Evolutionary conservation across 2,113 vertebrate genomes (phyloP), one percentile per base, ranked within the genome.

Genomic region (Silurus glanis): DNA sequence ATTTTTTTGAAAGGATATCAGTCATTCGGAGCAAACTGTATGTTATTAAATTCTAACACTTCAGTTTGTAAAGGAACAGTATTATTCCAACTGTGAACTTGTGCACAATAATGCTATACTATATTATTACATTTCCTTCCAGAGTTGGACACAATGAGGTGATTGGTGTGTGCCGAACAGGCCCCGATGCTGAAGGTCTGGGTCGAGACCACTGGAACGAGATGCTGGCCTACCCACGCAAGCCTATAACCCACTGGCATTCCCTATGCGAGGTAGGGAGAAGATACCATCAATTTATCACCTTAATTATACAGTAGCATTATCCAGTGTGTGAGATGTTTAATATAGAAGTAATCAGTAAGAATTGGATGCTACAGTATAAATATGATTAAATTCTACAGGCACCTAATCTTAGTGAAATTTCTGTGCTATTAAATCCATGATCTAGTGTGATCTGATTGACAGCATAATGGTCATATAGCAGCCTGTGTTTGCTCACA

Each of bases 71-170:
- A 8, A 37, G 2, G 37, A 37, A 37, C 37, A 37, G 37, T 37
- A 37, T 2, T 37, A 37, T 37, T 37, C 67, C 28, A 45, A 37
- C 14, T 28, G 64, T 10, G 28, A 66, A 64, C 58, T 72, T 47
- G 1, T 45, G 13, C n/a, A 78, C 6, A 12, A 56, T 78, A 28
- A 53, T 76, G 23, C 10, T 53, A 53, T 76, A 25, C 23, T 25
- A 55, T 86, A 71, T 78, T 9, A 23, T 9, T 84, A 74, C 69
- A 37, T 83, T 56, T 67, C 82, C 86, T 87, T 82, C 74, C 91
- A 99, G 98, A 90, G 98, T 99, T 47, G 97, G 98, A 89, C 98
- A 98, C 95, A 99, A 99, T 86, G 98, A 99, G 91, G 97, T 99
- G 92, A 99, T 99, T 21, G 98, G 98, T 0, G 96, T 99, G 0